Conservation (phyloP, 1,140 invertebrate species). For the Trichonephila clavipes region DNA sequence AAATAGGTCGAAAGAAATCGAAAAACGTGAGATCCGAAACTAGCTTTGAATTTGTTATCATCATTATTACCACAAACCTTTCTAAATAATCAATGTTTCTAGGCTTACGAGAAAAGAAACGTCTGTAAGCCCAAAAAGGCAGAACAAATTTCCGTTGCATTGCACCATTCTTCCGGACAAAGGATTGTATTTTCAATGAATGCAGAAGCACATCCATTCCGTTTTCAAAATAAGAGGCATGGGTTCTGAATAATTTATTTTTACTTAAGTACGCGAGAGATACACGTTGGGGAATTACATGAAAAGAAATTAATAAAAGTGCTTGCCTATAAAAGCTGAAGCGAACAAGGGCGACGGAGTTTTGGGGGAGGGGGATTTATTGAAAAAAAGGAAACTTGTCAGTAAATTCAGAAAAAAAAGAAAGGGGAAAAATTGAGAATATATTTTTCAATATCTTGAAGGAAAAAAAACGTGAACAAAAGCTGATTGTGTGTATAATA, state of each 20-base stretch:
- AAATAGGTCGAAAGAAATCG: background rate
- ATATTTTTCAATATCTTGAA: background rate
- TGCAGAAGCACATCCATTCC: background rate
- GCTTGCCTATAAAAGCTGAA: background rate
- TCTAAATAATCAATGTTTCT: slow-evolving; percentile 19
- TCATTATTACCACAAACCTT: background rate
- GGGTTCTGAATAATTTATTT: slow-evolving; percentile 31
- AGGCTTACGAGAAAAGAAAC: background rate
- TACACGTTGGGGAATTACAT: background rate
- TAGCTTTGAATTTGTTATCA: slow-evolving; percentile 1
- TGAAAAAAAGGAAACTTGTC: background rate
- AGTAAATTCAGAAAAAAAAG: background rate
- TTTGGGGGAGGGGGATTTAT: background rate
- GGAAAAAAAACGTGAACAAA: background rate
- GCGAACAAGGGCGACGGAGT: background rate
- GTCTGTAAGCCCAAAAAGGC: background rate
- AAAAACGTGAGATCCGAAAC: background rate
- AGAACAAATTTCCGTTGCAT: background rate
- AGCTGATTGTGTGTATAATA: background rate
- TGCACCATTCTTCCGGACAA: slow-evolving; percentile 29
- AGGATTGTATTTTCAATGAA: background rate
- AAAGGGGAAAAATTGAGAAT: background rate
- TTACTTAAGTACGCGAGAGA: background rate
- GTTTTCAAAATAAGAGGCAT: slow-evolving; percentile 31
- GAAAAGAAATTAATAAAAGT: slow-evolving; percentile 19